Conservation (phyloP, 2,113 vertebrate species). For the Choloepus hoffmanni region DNA sequence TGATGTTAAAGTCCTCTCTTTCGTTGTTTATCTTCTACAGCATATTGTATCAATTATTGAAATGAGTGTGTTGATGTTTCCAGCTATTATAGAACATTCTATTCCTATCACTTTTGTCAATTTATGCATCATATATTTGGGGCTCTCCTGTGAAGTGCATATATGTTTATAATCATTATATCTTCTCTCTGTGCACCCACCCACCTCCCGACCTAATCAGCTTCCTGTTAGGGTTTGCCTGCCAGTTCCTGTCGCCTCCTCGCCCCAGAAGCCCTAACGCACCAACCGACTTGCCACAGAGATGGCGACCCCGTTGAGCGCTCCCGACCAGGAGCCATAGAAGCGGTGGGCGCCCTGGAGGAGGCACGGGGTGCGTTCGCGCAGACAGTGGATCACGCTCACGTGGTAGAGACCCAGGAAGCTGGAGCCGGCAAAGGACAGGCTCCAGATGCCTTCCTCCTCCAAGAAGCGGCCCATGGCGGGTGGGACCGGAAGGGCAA, state of each 20-base stretch:
- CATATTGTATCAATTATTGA: no score
- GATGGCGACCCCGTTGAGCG: conserved; percentile 89
- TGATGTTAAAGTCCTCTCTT: no score
- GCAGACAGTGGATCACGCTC: conserved; percentile 90
- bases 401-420: conserved; percentile 94
- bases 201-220: neutral
- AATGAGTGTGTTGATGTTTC: no score
- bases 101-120: no score
- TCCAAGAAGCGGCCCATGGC: conserved; percentile 78
- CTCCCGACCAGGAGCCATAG: conserved; percentile 92
- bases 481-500: rapidly evolving
- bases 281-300: conserved; percentile 88
- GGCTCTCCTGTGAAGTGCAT: no score
- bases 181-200: neutral
- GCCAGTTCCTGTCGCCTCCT: neutral
- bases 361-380: conserved; percentile 71
- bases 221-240: no score
- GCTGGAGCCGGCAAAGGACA: conserved; percentile 93
- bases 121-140: no score
- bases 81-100: no score
- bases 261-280: neutral
- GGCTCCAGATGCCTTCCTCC: conserved; percentile 89
- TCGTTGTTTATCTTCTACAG: no score
- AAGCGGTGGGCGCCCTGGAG: conserved; percentile 87
- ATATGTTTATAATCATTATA: no score